These are phyloP conservation scores for Rhodinocichla rosea DNA, from an alignment of 2,113 vertebrate species.

Conservation along the genomic window DNA sequence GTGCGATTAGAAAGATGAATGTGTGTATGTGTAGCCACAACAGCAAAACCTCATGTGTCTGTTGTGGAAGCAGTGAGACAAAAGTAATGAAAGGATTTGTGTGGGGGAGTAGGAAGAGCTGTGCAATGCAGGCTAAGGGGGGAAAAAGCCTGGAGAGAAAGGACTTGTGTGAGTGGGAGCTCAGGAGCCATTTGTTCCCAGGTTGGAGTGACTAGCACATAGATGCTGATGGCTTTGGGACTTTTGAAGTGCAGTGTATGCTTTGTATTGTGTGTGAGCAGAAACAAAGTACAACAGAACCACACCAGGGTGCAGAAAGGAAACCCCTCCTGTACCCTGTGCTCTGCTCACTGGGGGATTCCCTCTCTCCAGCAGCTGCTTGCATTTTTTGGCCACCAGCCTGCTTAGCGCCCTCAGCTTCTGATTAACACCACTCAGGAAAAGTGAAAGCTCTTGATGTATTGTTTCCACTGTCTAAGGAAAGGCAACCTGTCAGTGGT, in stretches of 20 bases:
- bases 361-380: constrained; percentile 57
- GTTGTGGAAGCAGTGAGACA: background rate
- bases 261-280: background rate
- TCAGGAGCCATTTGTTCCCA: background rate
- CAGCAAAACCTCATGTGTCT: background rate
- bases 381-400: constrained; percentile 42
- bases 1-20: background rate
- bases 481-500: background rate
- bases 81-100: background rate
- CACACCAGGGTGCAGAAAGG: background rate
- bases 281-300: background rate
- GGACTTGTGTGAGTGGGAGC: background rate
- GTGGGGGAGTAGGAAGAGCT: background rate
- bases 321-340: background rate
- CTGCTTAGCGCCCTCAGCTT: background rate
- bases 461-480: constrained; percentile 21
- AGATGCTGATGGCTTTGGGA: constrained; percentile 20
- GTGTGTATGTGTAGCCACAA: background rate
- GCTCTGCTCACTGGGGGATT: constrained; percentile 53
- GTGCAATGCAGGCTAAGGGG: background rate
- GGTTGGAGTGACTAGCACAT: background rate
- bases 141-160: background rate
- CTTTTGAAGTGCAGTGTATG: background rate
- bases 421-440: constrained; percentile 54
- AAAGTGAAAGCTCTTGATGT: constrained; percentile 43